Conservation (phyloP, 1,140 invertebrate genomes). For the Reticulitermes speratus region DNA sequence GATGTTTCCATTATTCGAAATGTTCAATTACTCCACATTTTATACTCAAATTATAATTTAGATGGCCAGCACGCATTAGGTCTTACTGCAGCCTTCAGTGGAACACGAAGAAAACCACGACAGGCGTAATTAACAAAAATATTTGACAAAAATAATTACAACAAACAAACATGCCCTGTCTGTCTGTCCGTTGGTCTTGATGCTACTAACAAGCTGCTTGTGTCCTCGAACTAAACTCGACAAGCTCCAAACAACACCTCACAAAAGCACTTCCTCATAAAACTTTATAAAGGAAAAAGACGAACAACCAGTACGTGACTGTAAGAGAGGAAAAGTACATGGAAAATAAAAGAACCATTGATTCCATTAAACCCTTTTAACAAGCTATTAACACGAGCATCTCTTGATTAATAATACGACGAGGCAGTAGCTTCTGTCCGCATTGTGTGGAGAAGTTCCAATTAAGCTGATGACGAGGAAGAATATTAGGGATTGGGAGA, state of each 20-base stretch:
- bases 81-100: too few relatives aligned
- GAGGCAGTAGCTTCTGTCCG: background rate
- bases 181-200: background rate
- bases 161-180: background rate
- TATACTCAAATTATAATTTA: too few relatives aligned
- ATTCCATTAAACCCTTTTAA: constrained; percentile 17
- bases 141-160: background rate
- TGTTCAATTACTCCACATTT: too few relatives aligned
- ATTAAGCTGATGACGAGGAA: constrained; percentile 10
- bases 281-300: background rate
- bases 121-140: too few relatives aligned
- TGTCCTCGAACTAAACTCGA: background rate
- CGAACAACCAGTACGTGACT: background rate
- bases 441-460: constrained; percentile 6
- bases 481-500: background rate
- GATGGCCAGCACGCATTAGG: too few relatives aligned
- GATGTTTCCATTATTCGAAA: too few relatives aligned
- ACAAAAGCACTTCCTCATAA: background rate
- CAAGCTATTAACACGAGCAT: background rate
- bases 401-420: background rate
- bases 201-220: background rate
- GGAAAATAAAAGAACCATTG: background rate
- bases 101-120: too few relatives aligned
- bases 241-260: background rate
- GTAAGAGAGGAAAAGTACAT: background rate